Percentiles rank a stretch among this genome's conserved stretches.
Conservation (phyloP, 2,797 vertebrate species). For the Todus mexicanus region DNA sequence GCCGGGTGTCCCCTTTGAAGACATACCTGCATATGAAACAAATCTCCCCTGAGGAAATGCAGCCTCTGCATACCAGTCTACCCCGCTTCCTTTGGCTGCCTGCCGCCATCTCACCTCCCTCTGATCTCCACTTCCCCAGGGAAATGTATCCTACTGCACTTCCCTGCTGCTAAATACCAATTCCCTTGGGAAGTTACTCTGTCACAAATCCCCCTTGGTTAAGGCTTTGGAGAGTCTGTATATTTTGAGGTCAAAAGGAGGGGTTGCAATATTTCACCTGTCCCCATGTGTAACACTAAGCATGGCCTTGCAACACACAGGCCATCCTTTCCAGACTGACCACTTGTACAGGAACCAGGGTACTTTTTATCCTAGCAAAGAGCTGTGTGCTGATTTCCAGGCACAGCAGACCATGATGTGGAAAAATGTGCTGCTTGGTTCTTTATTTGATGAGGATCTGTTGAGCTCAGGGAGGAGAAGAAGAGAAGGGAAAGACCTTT, state of each 20-base stretch:
- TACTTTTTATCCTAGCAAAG: background rate
- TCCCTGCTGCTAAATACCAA: background rate
- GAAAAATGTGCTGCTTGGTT: background rate
- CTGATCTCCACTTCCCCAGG: background rate
- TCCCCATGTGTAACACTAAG: background rate
- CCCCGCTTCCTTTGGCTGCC: slow-evolving; percentile 15
- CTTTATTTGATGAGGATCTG: background rate
- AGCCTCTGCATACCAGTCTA: background rate
- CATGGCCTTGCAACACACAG: background rate
- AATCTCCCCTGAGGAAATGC: background rate
- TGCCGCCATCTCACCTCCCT: background rate
- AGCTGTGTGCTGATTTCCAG: background rate
- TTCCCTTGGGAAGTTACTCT: slow-evolving; percentile 32
- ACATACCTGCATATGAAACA: background rate
- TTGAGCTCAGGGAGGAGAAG: background rate
- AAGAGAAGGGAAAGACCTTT: background rate
- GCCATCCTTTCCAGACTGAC: background rate
- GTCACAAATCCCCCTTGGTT: background rate
- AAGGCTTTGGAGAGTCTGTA: background rate
- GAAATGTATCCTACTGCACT: background rate
- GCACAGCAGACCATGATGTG: background rate
- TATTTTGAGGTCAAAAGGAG: background rate
- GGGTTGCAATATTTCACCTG: background rate
- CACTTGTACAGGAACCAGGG: background rate
- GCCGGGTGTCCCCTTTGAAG: slow-evolving; percentile 32